Conservation (phyloP, 2,113 vertebrate species). For the Sclerurus mexicanus region DNA sequence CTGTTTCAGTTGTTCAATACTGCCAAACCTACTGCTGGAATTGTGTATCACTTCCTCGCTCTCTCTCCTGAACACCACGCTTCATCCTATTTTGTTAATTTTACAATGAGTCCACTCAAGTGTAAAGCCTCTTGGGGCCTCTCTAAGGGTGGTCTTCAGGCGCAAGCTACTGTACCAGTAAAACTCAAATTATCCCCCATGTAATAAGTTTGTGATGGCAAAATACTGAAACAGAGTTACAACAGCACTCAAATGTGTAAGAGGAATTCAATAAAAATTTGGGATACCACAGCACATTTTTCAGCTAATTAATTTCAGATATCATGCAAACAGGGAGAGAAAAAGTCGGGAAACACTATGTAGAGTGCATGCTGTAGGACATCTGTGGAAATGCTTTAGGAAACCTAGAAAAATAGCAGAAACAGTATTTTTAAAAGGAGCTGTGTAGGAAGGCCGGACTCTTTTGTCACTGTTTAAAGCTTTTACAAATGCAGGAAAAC, state of each 20-base stretch:
- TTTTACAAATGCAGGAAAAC: neutral
- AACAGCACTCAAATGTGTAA: neutral
- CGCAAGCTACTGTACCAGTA: neutral
- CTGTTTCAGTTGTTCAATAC: neutral
- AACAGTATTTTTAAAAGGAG: neutral
- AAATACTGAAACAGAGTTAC: neutral
- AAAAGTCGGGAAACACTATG: neutral
- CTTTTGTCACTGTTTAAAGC: neutral
- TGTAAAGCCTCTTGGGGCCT: neutral
- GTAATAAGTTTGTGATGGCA: neutral
- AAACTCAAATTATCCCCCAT: constrained; percentile 4
- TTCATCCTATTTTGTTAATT: constrained; percentile 24
- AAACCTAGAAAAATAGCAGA: neutral
- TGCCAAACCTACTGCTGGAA: neutral
- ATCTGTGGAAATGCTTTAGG: neutral
- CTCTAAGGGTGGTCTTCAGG: constrained; percentile 40
- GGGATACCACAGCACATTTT: neutral
- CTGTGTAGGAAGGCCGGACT: neutral
- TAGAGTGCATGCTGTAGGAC: neutral
- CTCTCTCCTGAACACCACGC: fast-evolving
- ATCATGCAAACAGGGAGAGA: neutral
- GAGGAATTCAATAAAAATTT: neutral
- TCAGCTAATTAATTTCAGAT: constrained; percentile 33
- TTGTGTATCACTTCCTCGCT: neutral
- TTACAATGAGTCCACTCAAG: constrained; percentile 24